phyloP scores from a whole-genome alignment of 2,797 vertebrate species.

The Lemur catta region DNA sequence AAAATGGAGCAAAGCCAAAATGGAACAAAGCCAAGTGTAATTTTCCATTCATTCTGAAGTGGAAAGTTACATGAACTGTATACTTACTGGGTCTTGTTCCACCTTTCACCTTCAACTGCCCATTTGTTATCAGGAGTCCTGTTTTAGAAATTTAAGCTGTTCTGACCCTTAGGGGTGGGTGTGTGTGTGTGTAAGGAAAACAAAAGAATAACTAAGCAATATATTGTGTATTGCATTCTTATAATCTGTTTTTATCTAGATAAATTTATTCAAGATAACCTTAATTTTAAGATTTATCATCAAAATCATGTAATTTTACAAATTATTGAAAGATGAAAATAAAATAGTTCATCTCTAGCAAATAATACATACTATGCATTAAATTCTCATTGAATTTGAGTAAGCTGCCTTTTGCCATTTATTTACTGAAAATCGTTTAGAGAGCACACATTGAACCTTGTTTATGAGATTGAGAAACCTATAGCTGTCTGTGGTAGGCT shows the following conservation, averaged over 20 bases:
- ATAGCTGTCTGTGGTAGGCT: neutral
- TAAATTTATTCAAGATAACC: neutral
- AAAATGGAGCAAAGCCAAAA: slow-evolving; percentile 61
- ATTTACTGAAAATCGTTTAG: neutral
- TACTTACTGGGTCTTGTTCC: neutral
- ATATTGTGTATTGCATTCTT: neutral
- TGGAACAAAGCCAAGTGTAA: slow-evolving; percentile 55
- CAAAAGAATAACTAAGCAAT: neutral
- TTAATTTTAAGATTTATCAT: slow-evolving; percentile 22
- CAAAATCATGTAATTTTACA: neutral
- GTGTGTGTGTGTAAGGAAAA: neutral
- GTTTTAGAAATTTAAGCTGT: slow-evolving; percentile 51
- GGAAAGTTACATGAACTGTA: slow-evolving; percentile 62
- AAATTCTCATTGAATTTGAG: neutral
- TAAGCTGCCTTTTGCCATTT: neutral
- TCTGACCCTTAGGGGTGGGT: neutral
- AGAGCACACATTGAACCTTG: neutral
- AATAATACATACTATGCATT: neutral
- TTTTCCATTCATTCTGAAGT: slow-evolving; percentile 60
- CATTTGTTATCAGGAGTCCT: neutral
- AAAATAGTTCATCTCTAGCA: neutral
- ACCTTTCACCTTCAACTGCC: neutral
- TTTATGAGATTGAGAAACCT: neutral
- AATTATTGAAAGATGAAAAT: slow-evolving; percentile 22
- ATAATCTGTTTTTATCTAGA: neutral